A percentile compares a stretch with the other conserved stretches of the same genome.
phyloP scores from a whole-genome alignment of 2,797 vertebrate genomes.

The Neosilurus mollespiculum region DNA sequence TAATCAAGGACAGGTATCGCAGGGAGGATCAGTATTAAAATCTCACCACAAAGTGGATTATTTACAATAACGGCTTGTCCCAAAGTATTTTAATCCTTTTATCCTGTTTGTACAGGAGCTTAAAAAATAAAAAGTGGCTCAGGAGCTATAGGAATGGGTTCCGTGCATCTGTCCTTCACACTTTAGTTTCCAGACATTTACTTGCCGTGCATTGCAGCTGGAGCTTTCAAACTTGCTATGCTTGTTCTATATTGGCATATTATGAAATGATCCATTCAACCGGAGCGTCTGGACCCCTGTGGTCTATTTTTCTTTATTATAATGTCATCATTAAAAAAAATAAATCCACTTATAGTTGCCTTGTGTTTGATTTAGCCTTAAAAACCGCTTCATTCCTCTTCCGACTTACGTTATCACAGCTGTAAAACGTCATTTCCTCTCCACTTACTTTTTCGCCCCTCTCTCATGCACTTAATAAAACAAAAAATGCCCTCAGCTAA shows the following conservation, averaged over 20 bases:
- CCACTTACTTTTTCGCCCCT: not conserved
- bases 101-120: not conserved
- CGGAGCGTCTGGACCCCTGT: too few species aligned
- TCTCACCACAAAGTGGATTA: not conserved
- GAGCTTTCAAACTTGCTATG: too few species aligned
- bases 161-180: too few species aligned
- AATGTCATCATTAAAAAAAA: too few species aligned
- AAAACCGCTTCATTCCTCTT: not conserved
- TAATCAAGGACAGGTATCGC: not conserved
- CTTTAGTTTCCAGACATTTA: too few species aligned
- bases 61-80: not conserved
- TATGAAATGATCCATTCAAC: too few species aligned
- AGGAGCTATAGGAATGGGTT: too few species aligned
- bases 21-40: too few species aligned
- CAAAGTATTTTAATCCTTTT: not conserved
- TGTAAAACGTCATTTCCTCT: not conserved
- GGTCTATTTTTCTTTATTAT: too few species aligned
- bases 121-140: too few species aligned
- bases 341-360: not conserved
- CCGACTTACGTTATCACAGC: not conserved
- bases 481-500: constrained; percentile 47
- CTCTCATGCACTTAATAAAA: constrained; percentile 17
- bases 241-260: too few species aligned
- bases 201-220: too few species aligned
- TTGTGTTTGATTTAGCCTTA: not conserved